phyloP scores from a whole-genome alignment of 2,888 invertebrate species.

The Cephus pulcher region DNA sequence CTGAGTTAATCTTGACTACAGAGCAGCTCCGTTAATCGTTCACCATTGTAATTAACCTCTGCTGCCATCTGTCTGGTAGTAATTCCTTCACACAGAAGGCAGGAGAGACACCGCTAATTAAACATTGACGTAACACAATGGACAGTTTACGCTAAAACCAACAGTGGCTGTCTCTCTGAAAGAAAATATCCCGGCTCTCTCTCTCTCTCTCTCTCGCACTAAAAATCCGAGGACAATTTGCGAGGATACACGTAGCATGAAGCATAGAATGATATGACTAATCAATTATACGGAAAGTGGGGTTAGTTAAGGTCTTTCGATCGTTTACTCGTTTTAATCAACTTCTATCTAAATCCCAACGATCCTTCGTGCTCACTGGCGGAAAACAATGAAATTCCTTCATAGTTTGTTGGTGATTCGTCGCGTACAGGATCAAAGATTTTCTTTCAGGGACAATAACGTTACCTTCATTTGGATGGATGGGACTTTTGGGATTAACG shows the following conservation, averaged over 20 bases:
- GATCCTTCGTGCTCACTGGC: neutral
- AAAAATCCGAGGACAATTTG: neutral
- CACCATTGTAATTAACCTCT: slow-evolving; percentile 26
- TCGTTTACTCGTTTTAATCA: neutral
- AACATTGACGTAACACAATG: neutral
- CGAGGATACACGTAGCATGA: neutral
- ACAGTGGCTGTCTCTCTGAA: neutral
- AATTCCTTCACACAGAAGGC: neutral
- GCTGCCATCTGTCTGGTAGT: slow-evolving; percentile 12
- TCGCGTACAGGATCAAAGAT: neutral
- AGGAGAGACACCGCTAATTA: neutral
- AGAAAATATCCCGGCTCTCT: neutral
- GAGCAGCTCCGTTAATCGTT: slow-evolving; percentile 20
- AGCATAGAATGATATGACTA: neutral
- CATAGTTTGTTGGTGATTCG: neutral
- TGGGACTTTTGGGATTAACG: neutral
- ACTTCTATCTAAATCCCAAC: neutral
- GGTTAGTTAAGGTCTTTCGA: neutral
- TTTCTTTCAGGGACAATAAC: neutral
- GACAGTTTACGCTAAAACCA: neutral
- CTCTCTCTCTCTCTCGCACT: slow-evolving; percentile 13
- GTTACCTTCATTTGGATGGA: neutral
- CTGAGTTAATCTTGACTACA: neutral
- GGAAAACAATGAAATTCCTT: neutral
- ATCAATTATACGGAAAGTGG: neutral